These are phyloP conservation scores for Diplodus puntazzo DNA, from an alignment of 2,797 vertebrate genomes.

Conservation along the genomic window DNA sequence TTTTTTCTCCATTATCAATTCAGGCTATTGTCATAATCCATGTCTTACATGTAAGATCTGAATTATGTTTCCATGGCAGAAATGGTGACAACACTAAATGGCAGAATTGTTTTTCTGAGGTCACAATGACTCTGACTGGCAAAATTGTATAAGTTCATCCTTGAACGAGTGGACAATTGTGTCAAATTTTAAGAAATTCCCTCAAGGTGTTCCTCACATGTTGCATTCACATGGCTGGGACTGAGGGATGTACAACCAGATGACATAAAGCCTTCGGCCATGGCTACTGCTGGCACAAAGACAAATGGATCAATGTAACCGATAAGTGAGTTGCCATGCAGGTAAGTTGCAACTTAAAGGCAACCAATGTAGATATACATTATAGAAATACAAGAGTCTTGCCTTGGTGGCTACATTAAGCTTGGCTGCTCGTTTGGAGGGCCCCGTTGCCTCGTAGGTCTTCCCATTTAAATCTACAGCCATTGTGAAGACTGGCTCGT, in stretches of 20 bases:
- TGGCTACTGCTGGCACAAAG: too few species aligned
- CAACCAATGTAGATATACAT: neutral
- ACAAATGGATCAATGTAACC: neutral
- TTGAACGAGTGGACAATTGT: neutral
- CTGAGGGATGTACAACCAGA: too few species aligned
- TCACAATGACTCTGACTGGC: neutral
- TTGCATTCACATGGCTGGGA: too few species aligned
- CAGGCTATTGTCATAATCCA: too few species aligned
- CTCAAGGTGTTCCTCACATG: too few species aligned
- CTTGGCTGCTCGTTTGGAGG: constrained; percentile 95
- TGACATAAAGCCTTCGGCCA: too few species aligned
- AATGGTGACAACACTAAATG: too few species aligned
- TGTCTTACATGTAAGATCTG: too few species aligned
- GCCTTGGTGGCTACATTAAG: constrained; percentile 95
- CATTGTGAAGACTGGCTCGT: constrained; percentile 97
- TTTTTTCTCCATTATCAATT: too few species aligned
- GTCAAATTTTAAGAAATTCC: too few species aligned
- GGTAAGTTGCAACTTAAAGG: neutral
- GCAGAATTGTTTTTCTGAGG: neutral
- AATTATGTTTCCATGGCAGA: too few species aligned
- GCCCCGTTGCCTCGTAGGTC: constrained; percentile 91
- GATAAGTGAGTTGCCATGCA: neutral
- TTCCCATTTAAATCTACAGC: constrained; percentile 93
- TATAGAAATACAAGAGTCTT: constrained; percentile 22
- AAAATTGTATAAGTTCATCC: neutral